Evolutionary conservation across 2,797 vertebrate genomes (phyloP).

Genomic region (Lates japonicus): DNA sequence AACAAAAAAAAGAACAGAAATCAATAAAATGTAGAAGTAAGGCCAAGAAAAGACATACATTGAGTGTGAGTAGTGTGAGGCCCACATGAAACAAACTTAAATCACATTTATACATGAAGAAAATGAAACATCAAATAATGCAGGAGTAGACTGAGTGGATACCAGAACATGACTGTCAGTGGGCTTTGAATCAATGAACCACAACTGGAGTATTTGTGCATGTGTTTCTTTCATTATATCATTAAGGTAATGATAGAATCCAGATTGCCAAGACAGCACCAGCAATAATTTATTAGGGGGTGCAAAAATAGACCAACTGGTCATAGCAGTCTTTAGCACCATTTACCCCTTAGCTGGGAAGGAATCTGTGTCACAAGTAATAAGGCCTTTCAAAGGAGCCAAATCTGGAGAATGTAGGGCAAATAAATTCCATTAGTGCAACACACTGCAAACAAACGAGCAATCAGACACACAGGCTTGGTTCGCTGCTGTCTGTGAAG

Average conservation of each 20-base stretch:
- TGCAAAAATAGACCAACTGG: constrained; percentile 56
- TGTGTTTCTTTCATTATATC: constrained; percentile 28
- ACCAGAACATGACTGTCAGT: constrained; percentile 66
- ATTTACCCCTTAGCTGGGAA: constrained; percentile 69
- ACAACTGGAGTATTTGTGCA: constrained; percentile 1
- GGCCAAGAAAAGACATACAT: constrained; percentile 58
- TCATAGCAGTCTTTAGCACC: constrained; percentile 60
- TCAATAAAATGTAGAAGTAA: constrained; percentile 71
- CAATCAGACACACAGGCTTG: constrained; percentile 72
- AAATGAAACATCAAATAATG: constrained; percentile 59
- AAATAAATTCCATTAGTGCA: constrained; percentile 82
- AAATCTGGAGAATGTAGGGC: constrained; percentile 76
- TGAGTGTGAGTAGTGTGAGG: constrained; percentile 43
- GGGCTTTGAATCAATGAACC: constrained; percentile 42
- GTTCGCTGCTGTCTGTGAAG: constrained; percentile 48
- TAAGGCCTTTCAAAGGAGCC: constrained; percentile 75
- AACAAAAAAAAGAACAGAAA: constrained; percentile 58
- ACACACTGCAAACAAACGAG: constrained; percentile 80
- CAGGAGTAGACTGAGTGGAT: constrained; percentile 69
- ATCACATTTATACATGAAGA: constrained; percentile 55
- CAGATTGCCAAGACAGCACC: constrained; percentile 36
- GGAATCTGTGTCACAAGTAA: constrained; percentile 75
- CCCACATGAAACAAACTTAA: constrained; percentile 58
- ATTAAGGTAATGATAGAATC: constrained; percentile 38
- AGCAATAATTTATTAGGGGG: constrained; percentile 49